Conservation (phyloP, 2,888 invertebrate genomes). For the Drosophila villosipedis region DNA sequence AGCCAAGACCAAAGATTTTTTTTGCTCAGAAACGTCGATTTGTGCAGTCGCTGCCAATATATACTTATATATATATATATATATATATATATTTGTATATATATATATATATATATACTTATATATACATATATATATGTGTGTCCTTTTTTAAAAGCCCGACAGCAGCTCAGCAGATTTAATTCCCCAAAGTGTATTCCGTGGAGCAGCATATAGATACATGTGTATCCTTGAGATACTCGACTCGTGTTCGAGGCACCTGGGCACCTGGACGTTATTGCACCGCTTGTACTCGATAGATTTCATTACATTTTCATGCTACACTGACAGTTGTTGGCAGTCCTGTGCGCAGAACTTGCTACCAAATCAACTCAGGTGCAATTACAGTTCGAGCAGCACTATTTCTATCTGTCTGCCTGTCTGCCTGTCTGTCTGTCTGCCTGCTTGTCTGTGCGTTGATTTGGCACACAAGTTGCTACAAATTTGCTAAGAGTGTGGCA, state of each 20-base stretch:
- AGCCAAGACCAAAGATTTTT: constrained; percentile 25
- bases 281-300: constrained; percentile 24
- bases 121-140: neutral
- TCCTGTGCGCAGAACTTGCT: constrained; percentile 24
- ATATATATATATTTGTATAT: neutral
- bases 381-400: constrained; percentile 16
- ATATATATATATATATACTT: neutral
- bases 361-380: constrained; percentile 45
- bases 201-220: constrained; percentile 1
- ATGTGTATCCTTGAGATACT: constrained; percentile 28
- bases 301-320: constrained; percentile 54
- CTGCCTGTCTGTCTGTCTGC: neutral
- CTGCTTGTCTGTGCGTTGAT: constrained; percentile 6
- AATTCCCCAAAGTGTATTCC: constrained; percentile 48
- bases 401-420: neutral
- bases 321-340: constrained; percentile 63
- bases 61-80: neutral
- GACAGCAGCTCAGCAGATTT: constrained; percentile 20
- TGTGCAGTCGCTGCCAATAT: constrained; percentile 12
- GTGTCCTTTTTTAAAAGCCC: constrained; percentile 3
- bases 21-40: constrained; percentile 27
- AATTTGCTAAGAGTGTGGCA: constrained; percentile 6
- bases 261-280: constrained; percentile 12
- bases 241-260: constrained; percentile 6
- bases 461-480: constrained; percentile 33